phyloP scores from a whole-genome alignment of 2,888 invertebrate genomes.

The Caenorhabditis wallacei region DNA sequence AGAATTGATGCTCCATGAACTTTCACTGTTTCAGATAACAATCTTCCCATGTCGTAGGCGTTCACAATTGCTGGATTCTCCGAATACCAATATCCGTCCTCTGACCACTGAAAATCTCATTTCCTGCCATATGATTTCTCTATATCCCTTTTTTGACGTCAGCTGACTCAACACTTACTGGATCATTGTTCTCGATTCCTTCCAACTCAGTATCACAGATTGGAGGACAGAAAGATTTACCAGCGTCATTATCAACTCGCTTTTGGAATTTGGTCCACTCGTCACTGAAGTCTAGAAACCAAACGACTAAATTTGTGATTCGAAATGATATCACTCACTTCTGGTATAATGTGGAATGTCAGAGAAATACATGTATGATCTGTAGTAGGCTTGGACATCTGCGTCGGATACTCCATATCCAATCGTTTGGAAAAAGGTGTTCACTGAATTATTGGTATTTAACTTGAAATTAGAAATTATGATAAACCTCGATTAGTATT shows the following conservation, averaged over 20 bases:
- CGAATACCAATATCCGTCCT: conserved; percentile 55
- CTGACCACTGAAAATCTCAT: conserved; percentile 46
- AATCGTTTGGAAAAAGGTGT: conserved; percentile 11
- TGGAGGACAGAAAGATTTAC: conserved; percentile 53
- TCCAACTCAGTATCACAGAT: conserved; percentile 49
- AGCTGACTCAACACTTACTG: conserved; percentile 52
- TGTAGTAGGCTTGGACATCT: conserved; percentile 52
- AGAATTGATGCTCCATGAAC: conserved; percentile 52
- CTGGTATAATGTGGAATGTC: conserved; percentile 62
- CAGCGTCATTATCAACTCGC: conserved; percentile 41
- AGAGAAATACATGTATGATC: conserved; percentile 59
- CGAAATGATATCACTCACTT: conserved; percentile 29
- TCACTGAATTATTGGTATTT: not conserved
- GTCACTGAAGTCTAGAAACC: conserved; percentile 62
- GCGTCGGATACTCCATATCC: conserved; percentile 42
- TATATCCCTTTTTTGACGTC: too few relatives aligned
- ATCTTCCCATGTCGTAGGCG: conserved; percentile 61
- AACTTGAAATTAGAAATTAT: not conserved
- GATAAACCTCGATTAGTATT: conserved; percentile 53
- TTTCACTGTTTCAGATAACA: conserved; percentile 55
- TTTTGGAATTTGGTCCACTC: conserved; percentile 59
- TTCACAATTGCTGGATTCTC: conserved; percentile 54
- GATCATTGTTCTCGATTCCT: conserved; percentile 50
- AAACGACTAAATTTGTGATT: conserved; percentile 24
- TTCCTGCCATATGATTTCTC: not conserved